phyloP scores from a whole-genome alignment of 2,113 vertebrate genomes.

The Misgurnus mizolepis region DNA sequence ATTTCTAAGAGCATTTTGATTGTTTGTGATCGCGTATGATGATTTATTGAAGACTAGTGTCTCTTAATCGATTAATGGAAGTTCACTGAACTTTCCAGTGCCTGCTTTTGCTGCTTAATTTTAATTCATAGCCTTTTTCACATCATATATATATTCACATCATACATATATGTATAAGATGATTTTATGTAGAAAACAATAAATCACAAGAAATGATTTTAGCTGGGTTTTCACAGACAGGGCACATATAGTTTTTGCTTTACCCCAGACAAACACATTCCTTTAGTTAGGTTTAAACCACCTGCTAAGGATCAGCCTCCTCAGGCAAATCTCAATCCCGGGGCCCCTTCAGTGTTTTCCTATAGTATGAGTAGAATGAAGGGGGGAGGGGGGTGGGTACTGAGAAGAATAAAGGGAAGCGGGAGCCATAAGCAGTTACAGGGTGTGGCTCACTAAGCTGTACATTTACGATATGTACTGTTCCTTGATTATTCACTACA shows the following conservation, averaged over 20 bases:
- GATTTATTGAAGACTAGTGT: too few species aligned
- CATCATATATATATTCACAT: too few species aligned
- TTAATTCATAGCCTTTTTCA: too few species aligned
- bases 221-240: too few species aligned
- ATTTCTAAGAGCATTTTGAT: too few species aligned
- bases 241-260: neutral
- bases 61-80: too few species aligned
- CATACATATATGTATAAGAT: too few species aligned
- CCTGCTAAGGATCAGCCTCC: slow-evolving; percentile 16
- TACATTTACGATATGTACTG: neutral
- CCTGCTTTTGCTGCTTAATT: too few species aligned
- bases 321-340: neutral
- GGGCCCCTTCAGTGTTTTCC: slow-evolving; percentile 11
- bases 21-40: too few species aligned
- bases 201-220: too few species aligned
- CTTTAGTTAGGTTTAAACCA: neutral
- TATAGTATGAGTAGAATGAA: neutral
- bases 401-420: slow-evolving; percentile 20
- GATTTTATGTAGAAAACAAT: too few species aligned
- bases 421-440: slow-evolving; percentile 26
- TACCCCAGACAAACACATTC: neutral
- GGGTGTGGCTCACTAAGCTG: slow-evolving; percentile 38
- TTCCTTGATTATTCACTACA: neutral
- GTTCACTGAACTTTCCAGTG: too few species aligned
- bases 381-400: slow-evolving; percentile 14